These are phyloP conservation scores for honey bee (Apis mellifera) DNA, from an alignment of 1,140 invertebrate species.

Conservation along the genomic window Amel_HAv3.1 CM009932.2:9968501-9969000, in stretches of 20 bases:
- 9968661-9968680: slow-evolving; percentile 42
- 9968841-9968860: neutral
- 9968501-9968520: neutral
- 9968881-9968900: neutral
- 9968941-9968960: slow-evolving; percentile 4
- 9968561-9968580: slow-evolving; percentile 27
- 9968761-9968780: slow-evolving; percentile 36
- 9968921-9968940: slow-evolving; percentile 12
- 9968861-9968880: neutral
- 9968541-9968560: slow-evolving; percentile 48
- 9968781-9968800: neutral
- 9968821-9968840: neutral
- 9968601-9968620: slow-evolving; percentile 41
- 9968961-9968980: slow-evolving; percentile 28
- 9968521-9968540: neutral
- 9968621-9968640: slow-evolving; percentile 14
- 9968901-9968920: slow-evolving; percentile 40
- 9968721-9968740: neutral
- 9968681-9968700: neutral
- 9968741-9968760: neutral
- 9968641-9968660: slow-evolving; percentile 17
- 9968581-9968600: slow-evolving; percentile 40
- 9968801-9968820: neutral
- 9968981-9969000: slow-evolving; percentile 65
- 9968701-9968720: neutral